Evolutionary conservation across 2,797 vertebrate species (phyloP).

Genomic region (Sparidentex hasta): DNA sequence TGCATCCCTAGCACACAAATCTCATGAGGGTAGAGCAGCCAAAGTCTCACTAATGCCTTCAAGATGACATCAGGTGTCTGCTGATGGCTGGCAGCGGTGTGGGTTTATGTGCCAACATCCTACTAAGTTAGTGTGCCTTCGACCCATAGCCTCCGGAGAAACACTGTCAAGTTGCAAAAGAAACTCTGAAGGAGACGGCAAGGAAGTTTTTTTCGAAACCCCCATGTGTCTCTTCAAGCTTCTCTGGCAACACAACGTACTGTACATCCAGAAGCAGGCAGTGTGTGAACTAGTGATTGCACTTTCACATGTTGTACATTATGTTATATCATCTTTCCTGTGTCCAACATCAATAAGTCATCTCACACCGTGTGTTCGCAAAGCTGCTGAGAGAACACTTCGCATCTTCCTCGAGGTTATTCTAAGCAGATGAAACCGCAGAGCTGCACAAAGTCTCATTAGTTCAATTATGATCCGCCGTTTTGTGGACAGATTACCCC

Average conservation of each 20-base stretch:
- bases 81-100: not conserved
- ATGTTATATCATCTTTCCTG: not conserved
- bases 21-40: not conserved
- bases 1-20: conserved; percentile 1
- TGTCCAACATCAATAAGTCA: not conserved
- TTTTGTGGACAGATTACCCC: not conserved
- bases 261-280: not conserved
- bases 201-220: no score
- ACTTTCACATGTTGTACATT: not conserved
- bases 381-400: no score
- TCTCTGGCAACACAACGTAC: no score
- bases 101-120: not conserved
- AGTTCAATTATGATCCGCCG: conserved; percentile 14
- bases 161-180: not conserved
- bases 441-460: conserved; percentile 1
- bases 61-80: no score
- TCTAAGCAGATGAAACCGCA: not conserved
- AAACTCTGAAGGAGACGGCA: not conserved
- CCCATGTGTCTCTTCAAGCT: not conserved
- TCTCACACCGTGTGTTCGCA: not conserved
- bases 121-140: not conserved
- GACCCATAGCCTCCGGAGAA: not conserved
- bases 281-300: not conserved
- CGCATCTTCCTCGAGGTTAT: not conserved
- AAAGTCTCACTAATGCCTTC: not conserved